Conservation (phyloP, 2,113 vertebrate genomes). For the Phylloscopus trochiloides region DNA sequence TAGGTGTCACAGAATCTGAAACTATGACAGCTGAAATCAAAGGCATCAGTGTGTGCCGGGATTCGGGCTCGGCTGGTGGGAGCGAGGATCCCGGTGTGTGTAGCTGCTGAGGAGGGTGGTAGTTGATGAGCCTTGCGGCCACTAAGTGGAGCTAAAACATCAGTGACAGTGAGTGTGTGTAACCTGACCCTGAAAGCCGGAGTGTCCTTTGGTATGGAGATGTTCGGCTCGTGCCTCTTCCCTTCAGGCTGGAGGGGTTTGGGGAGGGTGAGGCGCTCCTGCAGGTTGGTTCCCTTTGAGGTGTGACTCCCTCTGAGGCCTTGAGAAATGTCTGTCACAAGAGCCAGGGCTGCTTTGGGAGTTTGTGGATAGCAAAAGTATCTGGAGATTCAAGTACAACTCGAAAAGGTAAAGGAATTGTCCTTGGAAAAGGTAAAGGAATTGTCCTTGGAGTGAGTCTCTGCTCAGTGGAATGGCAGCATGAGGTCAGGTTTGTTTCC, state of each 20-base stretch:
- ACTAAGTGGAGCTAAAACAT: slow-evolving; percentile 32
- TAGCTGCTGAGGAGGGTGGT: accelerated
- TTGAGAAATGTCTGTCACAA: not conserved
- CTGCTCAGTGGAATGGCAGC: not conserved
- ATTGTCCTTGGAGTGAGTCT: not conserved
- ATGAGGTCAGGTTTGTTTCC: not conserved
- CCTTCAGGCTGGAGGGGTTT: not conserved
- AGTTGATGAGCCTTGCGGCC: not conserved
- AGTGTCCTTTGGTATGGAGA: not conserved
- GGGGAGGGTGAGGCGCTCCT: not conserved
- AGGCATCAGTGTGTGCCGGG: too few relatives aligned
- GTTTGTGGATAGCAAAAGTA: not conserved
- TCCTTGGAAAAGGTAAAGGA: not conserved
- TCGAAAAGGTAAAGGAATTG: not conserved
- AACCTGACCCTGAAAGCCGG: too few relatives aligned
- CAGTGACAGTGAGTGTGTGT: accelerated
- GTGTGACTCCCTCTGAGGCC: not conserved
- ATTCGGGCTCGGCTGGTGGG: accelerated
- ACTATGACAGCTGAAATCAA: too few relatives aligned
- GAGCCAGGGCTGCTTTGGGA: not conserved
- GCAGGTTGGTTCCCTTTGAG: not conserved
- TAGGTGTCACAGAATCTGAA: too few relatives aligned
- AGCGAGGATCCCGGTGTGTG: accelerated
- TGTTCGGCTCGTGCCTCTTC: not conserved
- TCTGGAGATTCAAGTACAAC: not conserved